These are phyloP conservation scores for Chionis minor DNA, from an alignment of 2,113 vertebrate species.

Conservation along the genomic window DNA sequence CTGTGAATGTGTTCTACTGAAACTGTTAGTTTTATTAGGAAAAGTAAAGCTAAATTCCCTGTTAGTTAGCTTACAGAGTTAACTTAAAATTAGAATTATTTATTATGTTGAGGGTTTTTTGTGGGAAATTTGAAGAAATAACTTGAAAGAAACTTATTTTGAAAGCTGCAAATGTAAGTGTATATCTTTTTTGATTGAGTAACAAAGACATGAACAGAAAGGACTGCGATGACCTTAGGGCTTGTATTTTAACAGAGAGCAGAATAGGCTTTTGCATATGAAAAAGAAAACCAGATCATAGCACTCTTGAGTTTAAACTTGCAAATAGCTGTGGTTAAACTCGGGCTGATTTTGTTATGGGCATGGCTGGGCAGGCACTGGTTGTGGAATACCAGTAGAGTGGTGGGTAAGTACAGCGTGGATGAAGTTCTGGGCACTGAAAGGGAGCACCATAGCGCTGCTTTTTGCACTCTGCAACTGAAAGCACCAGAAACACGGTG, in stretches of 20 bases:
- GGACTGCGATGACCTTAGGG: rapidly evolving
- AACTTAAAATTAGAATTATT: not conserved
- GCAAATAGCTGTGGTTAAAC: rapidly evolving
- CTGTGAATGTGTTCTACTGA: not conserved
- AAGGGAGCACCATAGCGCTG: not conserved
- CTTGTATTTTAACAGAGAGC: not conserved
- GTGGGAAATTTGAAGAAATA: not conserved
- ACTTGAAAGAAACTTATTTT: not conserved
- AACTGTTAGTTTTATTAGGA: not conserved
- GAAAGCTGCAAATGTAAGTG: not conserved
- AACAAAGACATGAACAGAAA: not conserved
- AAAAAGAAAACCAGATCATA: not conserved
- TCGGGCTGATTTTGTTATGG: too few species aligned
- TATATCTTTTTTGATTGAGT: not conserved
- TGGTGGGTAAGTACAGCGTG: rapidly evolving
- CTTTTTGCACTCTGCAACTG: not conserved
- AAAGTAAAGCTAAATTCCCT: not conserved
- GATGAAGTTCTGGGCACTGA: not conserved
- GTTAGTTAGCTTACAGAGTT: not conserved
- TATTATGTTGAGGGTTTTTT: not conserved
- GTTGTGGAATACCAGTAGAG: not conserved
- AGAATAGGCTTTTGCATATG: not conserved
- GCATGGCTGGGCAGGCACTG: not conserved
- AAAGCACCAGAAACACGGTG: not conserved
- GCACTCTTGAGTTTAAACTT: rapidly evolving